Base-by-base conservation (phyloP, 2,888 invertebrate genomes). In the Drosophila meridiana region DNA sequence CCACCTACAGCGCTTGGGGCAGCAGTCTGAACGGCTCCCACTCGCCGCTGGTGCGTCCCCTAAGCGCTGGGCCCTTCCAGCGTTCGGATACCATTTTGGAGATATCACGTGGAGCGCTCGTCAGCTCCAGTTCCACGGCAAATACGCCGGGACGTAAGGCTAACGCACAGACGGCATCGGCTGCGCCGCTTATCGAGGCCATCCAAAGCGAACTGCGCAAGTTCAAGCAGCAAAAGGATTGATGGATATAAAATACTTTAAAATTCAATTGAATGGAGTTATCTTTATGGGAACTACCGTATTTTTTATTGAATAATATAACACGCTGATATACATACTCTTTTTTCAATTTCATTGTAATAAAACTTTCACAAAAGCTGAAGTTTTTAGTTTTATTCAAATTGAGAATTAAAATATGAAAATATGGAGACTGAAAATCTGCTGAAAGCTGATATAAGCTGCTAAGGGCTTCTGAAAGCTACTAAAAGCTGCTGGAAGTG, bases 111-210 rank as follows among this genome's bases (percentile, higher is more conserved):
- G 69, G 65, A 7, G 62, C 70, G 1, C 53, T 59, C 0, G 30
- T 43, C 28, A 34, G 55, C 20, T 50, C 73, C 9, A 57, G 52
- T 11, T 75, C 76, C 43, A 92, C 77, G 3, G 32, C 61, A 1
- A 69, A 92, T 76, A 80, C 75, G 7, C 70, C 73, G 4, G 69
- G 63, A 9, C 67, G 52, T 20, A 40, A 26, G 3, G 78, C 59
- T 4, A 89, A 93, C 26, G 79, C 90, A n/a, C 94, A 94, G 58
- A 96, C 97, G 92, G 96, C 97, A 0, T 97, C 97, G 0, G 97
- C 97, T 0, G 95, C 97, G 14, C 97, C 97, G 0, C 94, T 97
- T 34, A 97, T 98, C 83, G 95, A 96, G 52, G 97, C 97, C 76
- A 97, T 98, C 90, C 97, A 97, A 92, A 95, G 95, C 73, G 97